Evolutionary conservation across 2,888 invertebrate genomes (phyloP).

Genomic region (Latrodectus elegans): DNA sequence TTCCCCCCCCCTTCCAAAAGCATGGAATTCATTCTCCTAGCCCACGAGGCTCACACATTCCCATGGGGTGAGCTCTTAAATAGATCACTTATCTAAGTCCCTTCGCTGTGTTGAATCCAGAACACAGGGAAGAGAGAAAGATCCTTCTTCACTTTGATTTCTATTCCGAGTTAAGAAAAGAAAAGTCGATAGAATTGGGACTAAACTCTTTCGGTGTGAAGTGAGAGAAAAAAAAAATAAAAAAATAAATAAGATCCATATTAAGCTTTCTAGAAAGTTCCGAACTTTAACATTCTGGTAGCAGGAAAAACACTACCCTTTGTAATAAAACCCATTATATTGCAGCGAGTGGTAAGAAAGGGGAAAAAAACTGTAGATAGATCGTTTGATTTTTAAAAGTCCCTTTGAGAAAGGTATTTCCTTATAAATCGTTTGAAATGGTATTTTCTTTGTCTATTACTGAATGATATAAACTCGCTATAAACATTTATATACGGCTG

Average conservation of each 20-base stretch:
- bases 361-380: neutral
- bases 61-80: conserved; percentile 31
- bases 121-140: conserved; percentile 27
- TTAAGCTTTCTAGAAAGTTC: conserved; percentile 18
- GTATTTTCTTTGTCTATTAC: too few species aligned
- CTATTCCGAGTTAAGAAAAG: conserved; percentile 24
- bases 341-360: neutral
- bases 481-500: too few species aligned
- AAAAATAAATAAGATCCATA: conserved; percentile 26
- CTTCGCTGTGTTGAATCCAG: conserved; percentile 12
- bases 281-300: conserved; percentile 13
- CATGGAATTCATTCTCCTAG: conserved; percentile 44
- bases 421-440: too few species aligned
- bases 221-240: conserved; percentile 11
- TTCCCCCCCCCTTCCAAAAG: conserved; percentile 13
- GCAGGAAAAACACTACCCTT: conserved; percentile 22
- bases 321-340: conserved; percentile 45
- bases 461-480: too few species aligned
- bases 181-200: conserved; percentile 8
- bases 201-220: conserved; percentile 42
- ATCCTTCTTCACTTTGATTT: conserved; percentile 38
- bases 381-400: conserved; percentile 5
- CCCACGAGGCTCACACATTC: conserved; percentile 3
- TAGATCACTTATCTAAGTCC: conserved; percentile 54
- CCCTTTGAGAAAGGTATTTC: neutral